These are phyloP conservation scores for Lepus americanus DNA, from an alignment of 2,113 vertebrate species.

Conservation along the genomic window DNA sequence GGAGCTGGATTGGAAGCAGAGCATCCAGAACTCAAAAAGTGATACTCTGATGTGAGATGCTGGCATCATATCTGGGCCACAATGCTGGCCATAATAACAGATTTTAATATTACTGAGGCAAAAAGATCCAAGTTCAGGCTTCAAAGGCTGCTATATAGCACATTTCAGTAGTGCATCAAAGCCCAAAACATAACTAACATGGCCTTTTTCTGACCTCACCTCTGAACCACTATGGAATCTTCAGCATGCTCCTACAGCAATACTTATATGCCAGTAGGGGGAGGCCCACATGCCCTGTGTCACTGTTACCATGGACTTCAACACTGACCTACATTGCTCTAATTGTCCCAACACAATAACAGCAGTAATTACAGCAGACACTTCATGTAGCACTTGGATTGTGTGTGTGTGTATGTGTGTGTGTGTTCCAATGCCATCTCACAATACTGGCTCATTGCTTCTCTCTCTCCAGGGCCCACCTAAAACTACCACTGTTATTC, in stretches of 20 bases:
- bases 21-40: too few relatives aligned
- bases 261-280: not conserved
- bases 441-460: not conserved
- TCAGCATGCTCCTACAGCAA: not conserved
- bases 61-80: too few relatives aligned
- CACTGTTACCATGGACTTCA: not conserved
- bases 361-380: not conserved
- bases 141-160: not conserved
- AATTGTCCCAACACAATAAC: not conserved
- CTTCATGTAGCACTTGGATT: not conserved
- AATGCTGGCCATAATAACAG: not conserved
- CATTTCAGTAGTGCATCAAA: not conserved
- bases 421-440: not conserved
- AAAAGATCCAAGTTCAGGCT: not conserved
- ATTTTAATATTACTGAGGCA: conserved; percentile 22
- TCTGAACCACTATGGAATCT: not conserved
- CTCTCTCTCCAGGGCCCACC: not conserved
- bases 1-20: too few relatives aligned
- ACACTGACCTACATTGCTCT: not conserved
- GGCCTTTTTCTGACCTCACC: not conserved
- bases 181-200: not conserved
- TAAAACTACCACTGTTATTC: not conserved
- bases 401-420: not conserved
- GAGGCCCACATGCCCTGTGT: too few relatives aligned
- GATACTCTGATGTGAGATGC: too few relatives aligned